Percentiles rank a stretch among this genome's conserved stretches.
phyloP scores from a whole-genome alignment of 2,888 invertebrate genomes.

The Lottia gigantea region DNA sequence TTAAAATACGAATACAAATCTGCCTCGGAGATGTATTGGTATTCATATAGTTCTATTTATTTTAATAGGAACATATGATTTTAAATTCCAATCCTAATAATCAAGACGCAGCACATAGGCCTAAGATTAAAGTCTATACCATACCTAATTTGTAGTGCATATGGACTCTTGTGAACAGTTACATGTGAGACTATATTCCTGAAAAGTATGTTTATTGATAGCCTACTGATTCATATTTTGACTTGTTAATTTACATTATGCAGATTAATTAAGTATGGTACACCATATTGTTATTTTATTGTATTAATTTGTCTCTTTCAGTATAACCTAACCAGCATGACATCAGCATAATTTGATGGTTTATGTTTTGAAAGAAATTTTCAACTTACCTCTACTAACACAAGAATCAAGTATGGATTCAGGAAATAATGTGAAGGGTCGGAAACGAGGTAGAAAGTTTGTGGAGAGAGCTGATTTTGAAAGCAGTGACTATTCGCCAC shows the following conservation, averaged over 20 bases:
- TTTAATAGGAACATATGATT: background rate
- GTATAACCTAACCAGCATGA: background rate
- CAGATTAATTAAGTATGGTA: no score
- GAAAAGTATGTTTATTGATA: no score
- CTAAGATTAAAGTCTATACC: no score
- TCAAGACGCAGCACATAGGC: no score
- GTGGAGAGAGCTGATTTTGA: conserved; percentile 38
- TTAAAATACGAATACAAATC: background rate
- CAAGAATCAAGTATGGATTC: conserved; percentile 20
- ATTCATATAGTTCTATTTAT: background rate
- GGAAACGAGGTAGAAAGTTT: background rate
- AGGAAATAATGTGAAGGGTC: background rate
- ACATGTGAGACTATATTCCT: no score
- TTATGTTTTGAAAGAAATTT: background rate
- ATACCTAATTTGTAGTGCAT: background rate
- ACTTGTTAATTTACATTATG: no score
- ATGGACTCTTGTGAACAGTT: no score
- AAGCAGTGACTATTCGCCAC: conserved; percentile 36
- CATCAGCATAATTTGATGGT: background rate
- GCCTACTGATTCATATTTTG: no score
- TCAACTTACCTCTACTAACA: background rate
- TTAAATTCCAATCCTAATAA: no score
- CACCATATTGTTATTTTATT: no score
- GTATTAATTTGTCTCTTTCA: no score
- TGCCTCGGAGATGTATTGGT: background rate